Evolutionary conservation across 2,888 invertebrate species (phyloP).

Genomic region (Pristionchus mayeri): DNA sequence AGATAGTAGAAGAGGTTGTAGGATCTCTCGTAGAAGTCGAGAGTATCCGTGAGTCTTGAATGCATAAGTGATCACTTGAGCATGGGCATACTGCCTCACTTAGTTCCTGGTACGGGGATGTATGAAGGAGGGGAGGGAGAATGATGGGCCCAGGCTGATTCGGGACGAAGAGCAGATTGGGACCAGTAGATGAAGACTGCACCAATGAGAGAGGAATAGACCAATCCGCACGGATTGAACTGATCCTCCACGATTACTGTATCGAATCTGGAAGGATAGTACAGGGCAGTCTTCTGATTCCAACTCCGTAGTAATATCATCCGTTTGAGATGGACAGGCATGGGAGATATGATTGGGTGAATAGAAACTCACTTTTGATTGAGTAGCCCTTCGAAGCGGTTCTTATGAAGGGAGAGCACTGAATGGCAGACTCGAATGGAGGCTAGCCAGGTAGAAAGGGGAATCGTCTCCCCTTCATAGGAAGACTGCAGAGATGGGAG

Average conservation of each 20-base stretch:
- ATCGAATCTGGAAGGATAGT: constrained; percentile 66
- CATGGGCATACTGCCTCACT: constrained; percentile 50
- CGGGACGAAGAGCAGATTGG: constrained; percentile 73
- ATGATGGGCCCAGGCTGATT: constrained; percentile 76
- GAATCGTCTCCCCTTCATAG: constrained; percentile 55
- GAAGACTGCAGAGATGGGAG: not conserved
- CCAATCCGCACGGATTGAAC: constrained; percentile 76
- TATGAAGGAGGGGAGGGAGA: constrained; percentile 75
- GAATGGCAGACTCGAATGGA: constrained; percentile 71
- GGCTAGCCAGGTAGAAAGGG: constrained; percentile 70
- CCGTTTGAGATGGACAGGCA: not conserved
- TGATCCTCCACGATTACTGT: constrained; percentile 74
- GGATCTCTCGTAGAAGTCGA: constrained; percentile 68
- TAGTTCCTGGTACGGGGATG: constrained; percentile 75
- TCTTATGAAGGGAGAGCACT: constrained; percentile 62
- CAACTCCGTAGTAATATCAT: not conserved
- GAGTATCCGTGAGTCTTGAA: constrained; percentile 71
- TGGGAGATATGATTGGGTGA: not conserved
- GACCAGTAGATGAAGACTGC: constrained; percentile 75
- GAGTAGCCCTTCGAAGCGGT: constrained; percentile 70
- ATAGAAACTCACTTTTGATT: constrained; percentile 53
- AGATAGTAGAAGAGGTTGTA: constrained; percentile 73
- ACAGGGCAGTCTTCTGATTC: no score
- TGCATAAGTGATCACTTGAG: no score
- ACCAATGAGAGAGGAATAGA: constrained; percentile 67